Conservation (phyloP, 92 coral and sea anemone genomes). For the Bergia sp. region DNA sequence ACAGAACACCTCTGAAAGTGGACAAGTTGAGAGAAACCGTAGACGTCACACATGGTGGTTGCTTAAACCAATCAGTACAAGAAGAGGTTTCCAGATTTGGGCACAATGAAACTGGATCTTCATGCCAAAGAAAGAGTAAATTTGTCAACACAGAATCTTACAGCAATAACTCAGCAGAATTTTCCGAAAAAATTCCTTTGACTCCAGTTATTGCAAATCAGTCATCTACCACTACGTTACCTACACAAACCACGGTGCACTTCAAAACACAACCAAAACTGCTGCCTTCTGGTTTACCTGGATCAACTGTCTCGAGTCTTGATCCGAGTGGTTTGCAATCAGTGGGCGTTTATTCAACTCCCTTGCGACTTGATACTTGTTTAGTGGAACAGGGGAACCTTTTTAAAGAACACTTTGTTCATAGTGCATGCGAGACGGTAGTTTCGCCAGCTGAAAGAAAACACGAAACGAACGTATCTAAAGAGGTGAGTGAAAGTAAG, state of each 20-base stretch:
- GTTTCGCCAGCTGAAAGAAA: slow-evolving; percentile 4
- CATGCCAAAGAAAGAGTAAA: background rate
- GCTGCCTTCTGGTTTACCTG: background rate
- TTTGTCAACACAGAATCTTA: background rate
- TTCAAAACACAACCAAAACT: background rate
- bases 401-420: background rate
- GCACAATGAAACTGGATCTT: background rate
- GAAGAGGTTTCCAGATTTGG: background rate
- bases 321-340: background rate
- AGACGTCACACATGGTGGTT: background rate
- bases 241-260: background rate
- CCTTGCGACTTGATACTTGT: background rate
- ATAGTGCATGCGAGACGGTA: background rate
- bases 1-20: background rate
- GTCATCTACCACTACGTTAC: background rate
- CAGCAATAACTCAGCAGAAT: background rate
- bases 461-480: background rate
- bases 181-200: background rate
- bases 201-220: background rate
- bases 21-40: background rate
- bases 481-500: background rate
- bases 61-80: background rate
- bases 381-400: background rate
- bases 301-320: background rate
- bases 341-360: background rate